Percentiles rank a stretch among this genome's conserved stretches.
phyloP scores from a whole-genome alignment of 2,797 vertebrate species.

The Macropus fuliginosus region DNA sequence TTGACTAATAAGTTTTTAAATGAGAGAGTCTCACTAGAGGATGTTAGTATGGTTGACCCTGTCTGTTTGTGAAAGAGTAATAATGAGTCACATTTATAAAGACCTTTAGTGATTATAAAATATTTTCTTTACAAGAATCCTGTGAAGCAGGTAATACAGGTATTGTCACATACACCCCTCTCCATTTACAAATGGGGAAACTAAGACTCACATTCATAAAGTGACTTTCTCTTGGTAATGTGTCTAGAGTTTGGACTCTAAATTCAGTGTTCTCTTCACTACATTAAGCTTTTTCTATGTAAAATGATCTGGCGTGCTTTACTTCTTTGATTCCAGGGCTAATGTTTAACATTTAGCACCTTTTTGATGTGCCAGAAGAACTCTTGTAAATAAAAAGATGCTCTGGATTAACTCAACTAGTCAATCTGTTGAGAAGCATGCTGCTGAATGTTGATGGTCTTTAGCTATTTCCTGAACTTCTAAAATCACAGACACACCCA shows the following conservation, averaged over 20 bases:
- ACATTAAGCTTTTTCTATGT: background rate
- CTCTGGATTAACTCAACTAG: slow-evolving; percentile 49
- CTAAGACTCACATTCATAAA: background rate
- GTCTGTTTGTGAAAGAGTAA: background rate
- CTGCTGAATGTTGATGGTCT: slow-evolving; percentile 37
- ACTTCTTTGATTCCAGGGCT: slow-evolving; percentile 58
- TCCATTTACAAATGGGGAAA: background rate
- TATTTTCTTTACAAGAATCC: background rate
- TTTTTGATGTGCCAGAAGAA: background rate
- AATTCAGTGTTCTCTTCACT: background rate
- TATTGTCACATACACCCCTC: background rate
- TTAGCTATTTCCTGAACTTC: slow-evolving; percentile 34
- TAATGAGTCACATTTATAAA: background rate
- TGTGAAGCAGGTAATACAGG: background rate
- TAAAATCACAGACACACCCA: background rate
- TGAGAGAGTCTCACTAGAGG: background rate
- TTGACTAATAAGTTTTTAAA: background rate
- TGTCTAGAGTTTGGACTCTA: background rate
- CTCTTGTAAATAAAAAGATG: slow-evolving; percentile 11
- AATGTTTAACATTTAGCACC: slow-evolving; percentile 38
- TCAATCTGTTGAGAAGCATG: slow-evolving; percentile 34
- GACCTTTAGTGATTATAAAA: background rate
- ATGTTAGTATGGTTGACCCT: background rate
- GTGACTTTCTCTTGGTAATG: background rate
- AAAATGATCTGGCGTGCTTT: slow-evolving; percentile 33